Base-by-base conservation (phyloP, 2,888 invertebrate genomes). In the Rhimphoctona megacephalus region DNA sequence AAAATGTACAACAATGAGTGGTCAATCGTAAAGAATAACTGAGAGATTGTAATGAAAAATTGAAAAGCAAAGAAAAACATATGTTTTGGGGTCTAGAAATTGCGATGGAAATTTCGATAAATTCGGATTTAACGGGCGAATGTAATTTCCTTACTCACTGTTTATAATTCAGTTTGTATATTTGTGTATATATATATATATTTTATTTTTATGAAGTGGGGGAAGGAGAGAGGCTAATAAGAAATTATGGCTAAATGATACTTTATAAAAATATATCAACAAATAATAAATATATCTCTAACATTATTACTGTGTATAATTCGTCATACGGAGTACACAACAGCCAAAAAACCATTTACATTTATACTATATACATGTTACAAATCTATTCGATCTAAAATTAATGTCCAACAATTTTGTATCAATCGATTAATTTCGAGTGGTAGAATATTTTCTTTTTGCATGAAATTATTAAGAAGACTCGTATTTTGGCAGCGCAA, bases 251-350 rank as follows among this genome's bases (percentile, higher is more conserved):
- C 91, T 92, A 93, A 93, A 93, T 93, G 92, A 93, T 93, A 93
- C 91, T 92, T 93, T 93, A 93, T 92, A 93, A 93, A 93, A 93
- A 93, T 93, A 93, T 93, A 93, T 93, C 92, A 93, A 93, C 93
- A 92, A 93, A 93, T 93, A 92, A 92, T 93, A 92, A 93, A 93
- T 93, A 92, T 92, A 93, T 93, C 92, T 93, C 92, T 93, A 93
- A 93, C 92, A 93, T 90, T 88, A 81, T 88, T 76, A 76, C 90
- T 83, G 89, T 91, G 88, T 91, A 91, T 89, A 89, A 90, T 89
- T 90, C 89, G 87, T 90, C 88, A 88, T 83, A 79, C 90, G 43
- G 22, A 90, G 88, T 87, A 90, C 90, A 89, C 76, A 85, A 89
- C 89, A 89, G 89, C 91, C 90, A 90, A 88, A 76, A 83, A 88